Evolutionary conservation across 2,113 vertebrate genomes (phyloP), one percentile per base, ranked within the genome.

Genomic region (Taurulus bubalis): DNA sequence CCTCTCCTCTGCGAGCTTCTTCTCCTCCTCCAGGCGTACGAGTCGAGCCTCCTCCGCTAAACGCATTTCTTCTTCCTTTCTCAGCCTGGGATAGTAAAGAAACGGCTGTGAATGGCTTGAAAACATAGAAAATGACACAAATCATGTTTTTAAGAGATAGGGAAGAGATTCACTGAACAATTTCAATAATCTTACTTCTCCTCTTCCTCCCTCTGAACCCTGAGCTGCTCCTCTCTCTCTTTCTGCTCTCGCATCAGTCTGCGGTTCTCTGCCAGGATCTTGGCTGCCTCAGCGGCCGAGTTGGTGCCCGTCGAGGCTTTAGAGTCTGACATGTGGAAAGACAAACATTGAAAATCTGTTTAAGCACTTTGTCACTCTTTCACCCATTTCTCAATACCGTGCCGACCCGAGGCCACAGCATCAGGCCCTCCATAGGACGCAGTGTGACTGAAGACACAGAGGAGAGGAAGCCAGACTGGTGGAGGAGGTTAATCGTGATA

Each of bases 261-360:
- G 1, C 95, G 95, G 80, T 96, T 97, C 91, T 97, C 96, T 2
- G 96, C 92, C 89, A 97, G 92, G 87, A 97, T 96, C 94, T 96
- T 97, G 20, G 96, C 95, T 18, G 96, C 96, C 86, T 96, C 96
- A 36, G 97, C 95, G 3, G 96, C 96, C 0, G 94, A 96, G 82
- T 95, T 96, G 77, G 95, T 96, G 85, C 95, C 96, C 10, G 94
- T 80, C 18, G 87, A 49, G 28, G 71, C 72, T 94, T 96, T 97
- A 80, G 91, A 87, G 74, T 97, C 96, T 97, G 64, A 56, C 14
- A 38, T 56, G 32, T 22, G 8, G 0, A 63, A 56, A 85, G 30
- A 84, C 8, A 75, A 78, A 79, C 0, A n/a, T 0, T 1, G 9
- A 62, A n/a, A 8, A 81, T 26, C 11, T 0, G 0, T 64, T 78